phyloP scores from a whole-genome alignment of 2,113 vertebrate species.

The Phoenicopterus ruber region DNA sequence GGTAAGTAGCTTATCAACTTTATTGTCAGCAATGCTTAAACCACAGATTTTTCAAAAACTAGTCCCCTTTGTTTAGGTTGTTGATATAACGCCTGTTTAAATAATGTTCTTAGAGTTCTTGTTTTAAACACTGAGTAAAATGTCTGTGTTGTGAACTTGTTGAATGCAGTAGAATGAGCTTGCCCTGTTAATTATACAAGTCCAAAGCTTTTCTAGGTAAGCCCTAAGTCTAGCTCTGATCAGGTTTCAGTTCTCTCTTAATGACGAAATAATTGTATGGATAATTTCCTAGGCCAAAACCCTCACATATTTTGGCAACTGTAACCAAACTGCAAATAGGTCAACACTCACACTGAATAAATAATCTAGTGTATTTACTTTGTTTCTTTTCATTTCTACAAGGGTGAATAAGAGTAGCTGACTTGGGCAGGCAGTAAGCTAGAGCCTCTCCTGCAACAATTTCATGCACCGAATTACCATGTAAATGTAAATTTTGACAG shows the following conservation, averaged over 20 bases:
- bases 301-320: not conserved
- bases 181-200: not conserved
- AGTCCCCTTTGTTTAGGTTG: not conserved
- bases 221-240: not conserved
- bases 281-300: not conserved
- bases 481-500: not conserved
- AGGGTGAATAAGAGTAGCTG: not conserved
- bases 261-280: not conserved
- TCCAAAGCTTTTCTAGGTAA: not conserved
- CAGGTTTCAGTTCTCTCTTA: not conserved
- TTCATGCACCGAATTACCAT: not conserved
- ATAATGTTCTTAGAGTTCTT: not conserved
- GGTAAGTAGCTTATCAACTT: conserved; percentile 49
- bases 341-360: not conserved
- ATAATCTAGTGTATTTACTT: not conserved
- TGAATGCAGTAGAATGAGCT: not conserved
- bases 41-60: not conserved
- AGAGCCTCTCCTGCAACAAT: not conserved
- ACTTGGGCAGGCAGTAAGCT: not conserved
- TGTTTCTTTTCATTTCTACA: not conserved
- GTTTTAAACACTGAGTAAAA: not conserved
- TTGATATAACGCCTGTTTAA: not conserved
- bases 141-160: not conserved
- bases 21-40: not conserved
- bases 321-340: not conserved